A percentile compares a stretch with the other conserved stretches of the same genome.
These are phyloP conservation scores for Akabosia matsudoensis DNA, from an alignment of 1,140 invertebrate genomes.

Conservation along the genomic window DNA sequence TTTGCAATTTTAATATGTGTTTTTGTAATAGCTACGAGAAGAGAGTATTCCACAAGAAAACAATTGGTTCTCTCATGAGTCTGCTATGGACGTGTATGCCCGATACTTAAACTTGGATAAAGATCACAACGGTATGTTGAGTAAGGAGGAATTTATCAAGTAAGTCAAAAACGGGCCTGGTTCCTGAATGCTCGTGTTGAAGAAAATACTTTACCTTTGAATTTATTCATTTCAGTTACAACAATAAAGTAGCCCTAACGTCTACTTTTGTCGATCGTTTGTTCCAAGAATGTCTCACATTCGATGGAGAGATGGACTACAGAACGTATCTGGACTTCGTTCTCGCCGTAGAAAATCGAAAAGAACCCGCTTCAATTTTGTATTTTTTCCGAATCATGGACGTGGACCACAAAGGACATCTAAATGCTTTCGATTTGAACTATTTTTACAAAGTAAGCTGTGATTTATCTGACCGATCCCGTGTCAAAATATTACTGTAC, in stretches of 20 bases:
- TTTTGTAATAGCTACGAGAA: slow-evolving; percentile 74
- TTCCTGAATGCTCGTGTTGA: background rate
- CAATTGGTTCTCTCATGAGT: slow-evolving; percentile 93
- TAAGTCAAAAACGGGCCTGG: slow-evolving; percentile 51
- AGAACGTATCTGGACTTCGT: slow-evolving; percentile 95
- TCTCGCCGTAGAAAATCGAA: slow-evolving; percentile 85
- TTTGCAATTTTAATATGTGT: too few relatives aligned
- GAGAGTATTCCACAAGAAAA: slow-evolving; percentile 77
- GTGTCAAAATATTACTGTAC: slow-evolving; percentile 32
- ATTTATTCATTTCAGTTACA: slow-evolving; percentile 62
- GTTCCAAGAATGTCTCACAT: slow-evolving; percentile 92
- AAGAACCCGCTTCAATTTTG: slow-evolving; percentile 84
- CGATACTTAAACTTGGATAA: slow-evolving; percentile 90
- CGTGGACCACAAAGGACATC: slow-evolving; percentile 79
- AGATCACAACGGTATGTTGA: slow-evolving; percentile 94
- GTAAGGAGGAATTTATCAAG: slow-evolving; percentile 78
- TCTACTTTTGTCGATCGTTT: slow-evolving; percentile 86
- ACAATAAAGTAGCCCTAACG: slow-evolving; percentile 57
- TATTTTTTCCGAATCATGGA: slow-evolving; percentile 91
- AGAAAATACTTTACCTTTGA: background rate
- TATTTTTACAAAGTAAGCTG: slow-evolving; percentile 81
- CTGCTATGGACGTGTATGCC: slow-evolving; percentile 83
- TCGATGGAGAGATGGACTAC: slow-evolving; percentile 96
- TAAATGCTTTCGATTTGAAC: slow-evolving; percentile 85
- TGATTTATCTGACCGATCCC: background rate